Evolutionary conservation across 2,797 vertebrate genomes (phyloP).

Genomic region (Malurus leucopterus): DNA sequence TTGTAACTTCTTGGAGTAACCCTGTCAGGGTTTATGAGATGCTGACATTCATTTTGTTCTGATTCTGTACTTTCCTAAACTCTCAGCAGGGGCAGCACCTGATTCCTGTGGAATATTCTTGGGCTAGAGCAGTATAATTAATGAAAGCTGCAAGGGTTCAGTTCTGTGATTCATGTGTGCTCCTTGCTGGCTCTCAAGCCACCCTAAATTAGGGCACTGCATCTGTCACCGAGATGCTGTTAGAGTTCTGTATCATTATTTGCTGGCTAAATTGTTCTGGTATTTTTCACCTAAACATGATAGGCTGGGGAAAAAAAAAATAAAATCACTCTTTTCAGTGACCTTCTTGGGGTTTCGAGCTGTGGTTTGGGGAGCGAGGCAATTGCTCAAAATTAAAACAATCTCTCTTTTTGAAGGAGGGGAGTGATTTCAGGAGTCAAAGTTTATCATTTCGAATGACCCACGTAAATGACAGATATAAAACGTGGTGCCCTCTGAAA

Average conservation of each 20-base stretch:
- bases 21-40: neutral
- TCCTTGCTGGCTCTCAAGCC: neutral
- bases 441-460: neutral
- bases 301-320: neutral
- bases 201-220: neutral
- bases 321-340: neutral
- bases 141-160: neutral
- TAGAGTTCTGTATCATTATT: neutral
- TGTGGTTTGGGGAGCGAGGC: neutral
- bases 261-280: neutral
- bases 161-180: neutral
- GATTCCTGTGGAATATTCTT: neutral
- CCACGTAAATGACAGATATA: neutral
- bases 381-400: constrained; percentile 30
- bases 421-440: constrained; percentile 10
- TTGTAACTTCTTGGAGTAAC: neutral
- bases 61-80: neutral
- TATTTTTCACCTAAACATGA: neutral
- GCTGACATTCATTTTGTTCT: neutral
- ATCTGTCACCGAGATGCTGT: neutral
- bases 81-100: neutral
- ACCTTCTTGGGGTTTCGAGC: neutral
- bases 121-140: neutral
- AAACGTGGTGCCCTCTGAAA: constrained; percentile 3
- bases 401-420: constrained; percentile 35